Conservation (phyloP, 2,797 vertebrate species). For the Centropyge bicolor region DNA sequence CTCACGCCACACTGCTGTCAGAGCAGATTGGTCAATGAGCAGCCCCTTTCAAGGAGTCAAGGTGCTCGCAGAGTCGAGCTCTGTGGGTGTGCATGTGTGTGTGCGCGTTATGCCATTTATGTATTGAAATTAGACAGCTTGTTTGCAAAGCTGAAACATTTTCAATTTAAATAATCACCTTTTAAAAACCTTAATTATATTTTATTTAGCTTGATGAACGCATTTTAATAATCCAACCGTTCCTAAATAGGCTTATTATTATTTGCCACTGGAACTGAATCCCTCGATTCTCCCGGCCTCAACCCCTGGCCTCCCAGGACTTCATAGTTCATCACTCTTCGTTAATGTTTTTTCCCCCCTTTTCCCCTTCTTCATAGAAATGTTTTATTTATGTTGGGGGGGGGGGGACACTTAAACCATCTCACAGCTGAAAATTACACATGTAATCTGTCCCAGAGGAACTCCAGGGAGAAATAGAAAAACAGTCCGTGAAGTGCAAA, state of each 20-base stretch:
- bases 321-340: conserved; percentile 80
- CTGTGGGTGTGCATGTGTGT: conserved; percentile 38
- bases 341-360: conserved; percentile 59
- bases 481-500: conserved; percentile 83
- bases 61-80: conserved; percentile 63
- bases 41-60: conserved; percentile 68
- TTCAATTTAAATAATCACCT: conserved; percentile 4
- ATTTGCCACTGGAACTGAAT: conserved; percentile 60
- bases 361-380: conserved; percentile 69
- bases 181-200: background rate
- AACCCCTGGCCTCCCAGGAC: conserved; percentile 58
- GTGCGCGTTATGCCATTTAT: conserved; percentile 21
- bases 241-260: conserved; percentile 43
- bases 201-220: conserved; percentile 6
- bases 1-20: conserved; percentile 81
- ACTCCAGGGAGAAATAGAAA: conserved; percentile 80
- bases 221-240: conserved; percentile 12
- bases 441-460: conserved; percentile 86
- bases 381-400: conserved; percentile 78
- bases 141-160: conserved; percentile 41
- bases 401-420: conserved; percentile 83
- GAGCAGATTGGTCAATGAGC: conserved; percentile 81
- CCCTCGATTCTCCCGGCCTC: conserved; percentile 39
- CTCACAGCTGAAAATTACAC: conserved; percentile 88
- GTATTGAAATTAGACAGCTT: conserved; percentile 15